These are phyloP conservation scores for Apamea epomidion DNA, from an alignment of 2,888 invertebrate species.

Conservation along the genomic window DNA sequence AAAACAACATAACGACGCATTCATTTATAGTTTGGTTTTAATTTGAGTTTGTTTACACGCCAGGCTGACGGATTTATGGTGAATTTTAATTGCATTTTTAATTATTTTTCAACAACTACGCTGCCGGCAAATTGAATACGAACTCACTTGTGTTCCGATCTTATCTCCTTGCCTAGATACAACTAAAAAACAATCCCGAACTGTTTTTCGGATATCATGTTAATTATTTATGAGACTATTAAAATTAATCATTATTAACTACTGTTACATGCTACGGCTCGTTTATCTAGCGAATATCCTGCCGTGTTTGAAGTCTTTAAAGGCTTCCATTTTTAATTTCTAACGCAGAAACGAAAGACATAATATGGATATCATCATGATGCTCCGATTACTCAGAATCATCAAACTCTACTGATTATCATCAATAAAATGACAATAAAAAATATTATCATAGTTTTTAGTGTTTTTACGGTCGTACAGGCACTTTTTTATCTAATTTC, in stretches of 20 bases:
- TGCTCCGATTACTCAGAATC: constrained; percentile 32
- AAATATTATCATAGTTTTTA: constrained; percentile 53
- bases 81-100: constrained; percentile 88
- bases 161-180: constrained; percentile 77
- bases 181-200: constrained; percentile 59
- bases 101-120: constrained; percentile 87
- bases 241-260: constrained; percentile 56
- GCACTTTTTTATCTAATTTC: constrained; percentile 51
- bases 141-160: constrained; percentile 77
- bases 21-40: constrained; percentile 80
- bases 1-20: constrained; percentile 77
- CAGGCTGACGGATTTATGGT: constrained; percentile 87
- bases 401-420: constrained; percentile 44
- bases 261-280: constrained; percentile 42
- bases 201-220: constrained; percentile 56
- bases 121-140: constrained; percentile 87
- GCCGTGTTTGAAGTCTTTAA: constrained; percentile 25
- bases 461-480: constrained; percentile 40
- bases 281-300: constrained; percentile 49
- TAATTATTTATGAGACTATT: constrained; percentile 63
- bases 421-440: constrained; percentile 60
- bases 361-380: constrained; percentile 26
- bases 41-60: constrained; percentile 81
- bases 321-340: constrained; percentile 29
- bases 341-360: constrained; percentile 34